Percentiles rank a stretch among this genome's conserved stretches.
Conservation (phyloP, 2,888 invertebrate genomes). For the Hemistola chrysoprasaria region DNA sequence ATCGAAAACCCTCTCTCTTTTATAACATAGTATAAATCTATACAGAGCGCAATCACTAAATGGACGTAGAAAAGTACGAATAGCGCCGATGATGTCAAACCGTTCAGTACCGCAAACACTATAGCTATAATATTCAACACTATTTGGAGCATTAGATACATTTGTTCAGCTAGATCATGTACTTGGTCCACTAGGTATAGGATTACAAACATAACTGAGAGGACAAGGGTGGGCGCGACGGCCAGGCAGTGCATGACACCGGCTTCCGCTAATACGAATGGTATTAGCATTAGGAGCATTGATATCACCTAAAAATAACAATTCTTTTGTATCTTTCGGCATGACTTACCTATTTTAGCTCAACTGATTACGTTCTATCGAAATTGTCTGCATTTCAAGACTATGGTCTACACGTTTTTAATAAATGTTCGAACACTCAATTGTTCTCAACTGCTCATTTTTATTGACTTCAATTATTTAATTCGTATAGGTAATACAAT, state of each 20-base stretch:
- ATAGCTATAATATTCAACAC: constrained; percentile 44
- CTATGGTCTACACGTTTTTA: too few species aligned
- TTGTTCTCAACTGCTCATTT: too few species aligned
- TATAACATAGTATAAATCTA: constrained; percentile 60
- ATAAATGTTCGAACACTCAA: too few species aligned
- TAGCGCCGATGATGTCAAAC: constrained; percentile 40
- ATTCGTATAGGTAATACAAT: too few species aligned
- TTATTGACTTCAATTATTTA: too few species aligned
- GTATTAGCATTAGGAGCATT: constrained; percentile 67
- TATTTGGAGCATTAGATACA: constrained; percentile 57
- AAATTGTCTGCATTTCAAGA: too few species aligned
- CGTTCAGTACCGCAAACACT: constrained; percentile 32
- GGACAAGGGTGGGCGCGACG: constrained; percentile 61
- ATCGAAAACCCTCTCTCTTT: constrained; percentile 61
- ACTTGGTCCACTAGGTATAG: constrained; percentile 75
- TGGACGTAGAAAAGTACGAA: constrained; percentile 64
- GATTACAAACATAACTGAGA: constrained; percentile 66
- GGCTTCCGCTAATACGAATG: constrained; percentile 55
- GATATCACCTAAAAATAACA: constrained; percentile 75
- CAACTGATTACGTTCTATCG: neutral
- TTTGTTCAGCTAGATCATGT: constrained; percentile 66
- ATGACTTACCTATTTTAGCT: constrained; percentile 24
- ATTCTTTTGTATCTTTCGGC: constrained; percentile 41
- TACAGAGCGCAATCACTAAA: constrained; percentile 54
- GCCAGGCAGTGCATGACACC: constrained; percentile 62